These are phyloP conservation scores for Sylvilagus floridanus DNA, from an alignment of 2,797 vertebrate genomes.

Conservation along the genomic window DNA sequence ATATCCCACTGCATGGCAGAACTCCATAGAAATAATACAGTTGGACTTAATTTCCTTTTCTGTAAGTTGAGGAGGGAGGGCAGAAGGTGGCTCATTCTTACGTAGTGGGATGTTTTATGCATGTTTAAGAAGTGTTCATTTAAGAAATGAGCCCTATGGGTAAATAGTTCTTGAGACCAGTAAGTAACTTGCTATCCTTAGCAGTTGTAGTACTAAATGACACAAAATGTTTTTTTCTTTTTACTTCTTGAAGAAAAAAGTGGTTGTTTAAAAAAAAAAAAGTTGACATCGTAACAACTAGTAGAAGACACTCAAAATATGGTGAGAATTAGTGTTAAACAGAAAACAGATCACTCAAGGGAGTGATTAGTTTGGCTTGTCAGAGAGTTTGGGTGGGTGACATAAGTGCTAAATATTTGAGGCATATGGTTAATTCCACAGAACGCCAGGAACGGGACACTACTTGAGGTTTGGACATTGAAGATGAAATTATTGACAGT, in stretches of 20 bases:
- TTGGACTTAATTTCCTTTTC: background rate
- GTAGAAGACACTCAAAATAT: conserved; percentile 3
- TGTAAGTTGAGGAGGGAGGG: conserved; percentile 22
- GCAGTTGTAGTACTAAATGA: background rate
- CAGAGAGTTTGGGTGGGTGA: background rate
- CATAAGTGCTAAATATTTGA: background rate
- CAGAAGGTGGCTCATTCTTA: background rate
- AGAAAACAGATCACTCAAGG: conserved; percentile 33
- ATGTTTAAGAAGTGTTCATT: conserved; percentile 49
- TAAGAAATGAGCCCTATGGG: conserved; percentile 2
- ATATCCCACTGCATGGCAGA: background rate
- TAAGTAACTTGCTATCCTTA: conserved; percentile 38
- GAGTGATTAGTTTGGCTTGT: conserved; percentile 5
- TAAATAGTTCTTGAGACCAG: conserved; percentile 14
- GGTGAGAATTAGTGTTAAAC: background rate
- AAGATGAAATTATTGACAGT: conserved; percentile 53
- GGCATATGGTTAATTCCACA: conserved; percentile 15
- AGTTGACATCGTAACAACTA: background rate
- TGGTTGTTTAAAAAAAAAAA: background rate
- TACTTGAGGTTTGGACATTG: background rate
- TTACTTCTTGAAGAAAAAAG: conserved; percentile 16
- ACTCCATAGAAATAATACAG: background rate
- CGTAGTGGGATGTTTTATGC: background rate
- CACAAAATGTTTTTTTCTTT: conserved; percentile 59
- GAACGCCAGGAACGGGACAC: background rate